Percentiles rank a stretch among this genome's conserved stretches.
Conservation (phyloP, 2,888 invertebrate species). For the Zygogramma bicolorata region DNA sequence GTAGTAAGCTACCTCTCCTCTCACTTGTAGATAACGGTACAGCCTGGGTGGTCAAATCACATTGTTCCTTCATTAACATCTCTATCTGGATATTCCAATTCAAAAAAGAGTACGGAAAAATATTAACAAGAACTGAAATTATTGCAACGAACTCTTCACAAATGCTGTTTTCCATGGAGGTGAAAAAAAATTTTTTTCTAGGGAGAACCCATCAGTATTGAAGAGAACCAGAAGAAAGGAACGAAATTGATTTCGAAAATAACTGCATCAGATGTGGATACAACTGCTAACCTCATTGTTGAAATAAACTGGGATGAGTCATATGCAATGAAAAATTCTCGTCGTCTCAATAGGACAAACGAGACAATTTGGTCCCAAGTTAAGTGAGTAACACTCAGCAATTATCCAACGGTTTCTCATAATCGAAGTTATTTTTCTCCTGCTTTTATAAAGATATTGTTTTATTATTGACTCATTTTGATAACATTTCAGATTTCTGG, state of each 20-base stretch:
- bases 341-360: slow-evolving; percentile 56
- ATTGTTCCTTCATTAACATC: no score
- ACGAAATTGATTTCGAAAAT: slow-evolving; percentile 65
- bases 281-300: slow-evolving; percentile 70
- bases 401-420: no score
- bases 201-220: slow-evolving; percentile 63
- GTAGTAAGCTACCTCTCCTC: no score
- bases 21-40: no score
- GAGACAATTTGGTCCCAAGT: slow-evolving; percentile 25
- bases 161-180: background rate
- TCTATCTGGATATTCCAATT: no score
- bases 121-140: background rate
- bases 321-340: slow-evolving; percentile 72
- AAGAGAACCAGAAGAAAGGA: slow-evolving; percentile 70
- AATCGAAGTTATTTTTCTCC: no score
- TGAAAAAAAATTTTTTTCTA: slow-evolving; percentile 29
- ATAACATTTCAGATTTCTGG: slow-evolving; percentile 54
- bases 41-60: no score
- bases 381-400: slow-evolving; percentile 24
- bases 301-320: slow-evolving; percentile 72
- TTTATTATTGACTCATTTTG: background rate
- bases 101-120: no score
- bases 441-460: no score
- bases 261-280: slow-evolving; percentile 73
- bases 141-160: background rate